phyloP scores from a whole-genome alignment of 1,140 invertebrate species.

The Drosophila equinoxialis region DNA sequence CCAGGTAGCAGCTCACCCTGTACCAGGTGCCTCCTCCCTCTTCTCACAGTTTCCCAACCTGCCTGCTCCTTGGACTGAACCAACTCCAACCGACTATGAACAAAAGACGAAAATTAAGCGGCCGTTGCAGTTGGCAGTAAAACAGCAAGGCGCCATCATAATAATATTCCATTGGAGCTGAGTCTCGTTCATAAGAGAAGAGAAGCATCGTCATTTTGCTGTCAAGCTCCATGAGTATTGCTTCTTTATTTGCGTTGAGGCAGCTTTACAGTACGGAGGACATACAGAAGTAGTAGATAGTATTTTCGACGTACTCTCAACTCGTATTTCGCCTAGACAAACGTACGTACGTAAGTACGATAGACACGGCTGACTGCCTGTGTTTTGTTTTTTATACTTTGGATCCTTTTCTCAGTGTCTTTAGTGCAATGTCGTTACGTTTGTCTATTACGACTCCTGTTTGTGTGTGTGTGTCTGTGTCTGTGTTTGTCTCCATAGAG shows the following conservation, averaged over 20 bases:
- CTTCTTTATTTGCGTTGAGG: slow-evolving; percentile 61
- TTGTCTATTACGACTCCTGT: slow-evolving; percentile 67
- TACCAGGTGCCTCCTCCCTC: background rate
- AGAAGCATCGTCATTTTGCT: slow-evolving; percentile 33
- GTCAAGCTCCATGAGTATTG: slow-evolving; percentile 34
- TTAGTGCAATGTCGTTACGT: slow-evolving; percentile 71
- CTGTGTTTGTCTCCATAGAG: slow-evolving; percentile 58
- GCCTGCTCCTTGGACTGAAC: background rate
- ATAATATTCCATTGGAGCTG: slow-evolving; percentile 66
- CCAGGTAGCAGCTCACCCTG: slow-evolving; percentile 18
- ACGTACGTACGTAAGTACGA: slow-evolving; percentile 9
- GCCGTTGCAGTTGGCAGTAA: slow-evolving; percentile 67
- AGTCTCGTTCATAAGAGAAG: background rate
- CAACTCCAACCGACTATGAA: slow-evolving; percentile 50
- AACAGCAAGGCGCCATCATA: slow-evolving; percentile 76
- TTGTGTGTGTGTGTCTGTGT: too few relatives aligned
- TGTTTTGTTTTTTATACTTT: background rate
- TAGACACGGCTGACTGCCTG: slow-evolving; percentile 17
- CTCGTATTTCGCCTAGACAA: background rate
- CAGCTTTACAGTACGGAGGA: slow-evolving; percentile 34
- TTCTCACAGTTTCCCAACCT: background rate
- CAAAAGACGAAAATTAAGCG: slow-evolving; percentile 76
- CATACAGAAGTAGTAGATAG: slow-evolving; percentile 3
- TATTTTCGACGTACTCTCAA: too few relatives aligned
- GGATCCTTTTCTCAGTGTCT: slow-evolving; percentile 29